Conservation (phyloP, 2,888 invertebrate genomes). For the Notodonta ziczac region DNA sequence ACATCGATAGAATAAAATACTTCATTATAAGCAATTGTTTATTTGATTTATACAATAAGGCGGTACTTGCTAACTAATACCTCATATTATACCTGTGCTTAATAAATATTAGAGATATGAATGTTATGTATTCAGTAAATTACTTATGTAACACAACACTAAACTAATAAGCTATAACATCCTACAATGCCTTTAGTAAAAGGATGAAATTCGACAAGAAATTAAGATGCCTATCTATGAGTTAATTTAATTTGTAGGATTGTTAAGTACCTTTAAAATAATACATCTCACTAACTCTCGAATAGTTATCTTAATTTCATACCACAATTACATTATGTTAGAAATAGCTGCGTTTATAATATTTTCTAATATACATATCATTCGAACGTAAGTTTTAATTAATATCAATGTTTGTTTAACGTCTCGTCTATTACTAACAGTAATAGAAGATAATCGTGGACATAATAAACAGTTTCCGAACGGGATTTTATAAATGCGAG, state of each 20-base stretch:
- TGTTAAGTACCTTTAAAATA: neutral
- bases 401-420: neutral
- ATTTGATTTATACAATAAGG: conserved; percentile 44
- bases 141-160: conserved; percentile 10
- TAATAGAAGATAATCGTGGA: too few species aligned
- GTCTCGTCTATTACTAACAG: neutral
- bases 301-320: conserved; percentile 15
- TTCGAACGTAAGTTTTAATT: conserved; percentile 16
- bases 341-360: conserved; percentile 27
- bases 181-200: conserved; percentile 14
- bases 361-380: conserved; percentile 32
- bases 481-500: too few species aligned
- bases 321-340: conserved; percentile 4
- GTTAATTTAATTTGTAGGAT: neutral
- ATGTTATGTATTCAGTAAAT: conserved; percentile 8
- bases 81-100: conserved; percentile 32
- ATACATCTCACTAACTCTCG: neutral
- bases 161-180: conserved; percentile 21
- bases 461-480: too few species aligned
- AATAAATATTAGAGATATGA: conserved; percentile 35
- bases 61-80: conserved; percentile 35
- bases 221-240: conserved; percentile 4
- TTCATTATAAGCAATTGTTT: conserved; percentile 33
- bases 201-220: conserved; percentile 9
- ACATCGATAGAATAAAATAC: conserved; percentile 2